Percentiles rank a stretch among this genome's conserved stretches.
These are phyloP conservation scores for Phenacoccus solenopsis DNA, from an alignment of 1,140 invertebrate species.

Conservation along the genomic window DNA sequence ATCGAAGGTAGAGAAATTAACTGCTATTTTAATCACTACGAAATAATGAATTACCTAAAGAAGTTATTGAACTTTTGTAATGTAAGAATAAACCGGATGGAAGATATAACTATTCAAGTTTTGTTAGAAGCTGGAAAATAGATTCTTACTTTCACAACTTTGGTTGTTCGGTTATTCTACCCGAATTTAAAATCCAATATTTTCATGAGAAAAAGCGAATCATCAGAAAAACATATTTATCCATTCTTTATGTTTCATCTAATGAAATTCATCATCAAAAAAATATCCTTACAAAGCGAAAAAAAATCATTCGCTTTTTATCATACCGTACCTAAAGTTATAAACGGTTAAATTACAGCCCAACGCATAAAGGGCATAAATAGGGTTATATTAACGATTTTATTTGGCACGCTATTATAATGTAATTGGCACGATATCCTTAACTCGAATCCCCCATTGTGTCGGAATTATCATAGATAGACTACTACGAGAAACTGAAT, in stretches of 20 bases:
- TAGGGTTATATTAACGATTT: conserved; percentile 16
- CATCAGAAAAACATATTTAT: too few relatives aligned
- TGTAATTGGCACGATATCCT: conserved; percentile 12
- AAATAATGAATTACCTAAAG: too few relatives aligned
- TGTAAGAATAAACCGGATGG: too few relatives aligned
- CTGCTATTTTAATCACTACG: not conserved
- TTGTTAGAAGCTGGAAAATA: too few relatives aligned
- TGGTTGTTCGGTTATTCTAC: too few relatives aligned
- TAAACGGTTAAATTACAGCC: not conserved
- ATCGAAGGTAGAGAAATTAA: not conserved
- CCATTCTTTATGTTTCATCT: too few relatives aligned
- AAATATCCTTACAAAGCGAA: not conserved
- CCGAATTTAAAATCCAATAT: too few relatives aligned
- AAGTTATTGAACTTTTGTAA: too few relatives aligned
- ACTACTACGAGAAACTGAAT: conserved; percentile 7
- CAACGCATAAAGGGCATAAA: conserved; percentile 8
- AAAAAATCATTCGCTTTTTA: not conserved
- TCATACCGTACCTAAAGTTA: not conserved
- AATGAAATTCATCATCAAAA: too few relatives aligned
- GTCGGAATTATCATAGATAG: conserved; percentile 9
- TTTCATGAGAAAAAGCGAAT: too few relatives aligned
- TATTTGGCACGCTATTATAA: conserved; percentile 18
- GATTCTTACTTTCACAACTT: too few relatives aligned
- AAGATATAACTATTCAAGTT: too few relatives aligned
- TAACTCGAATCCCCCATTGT: conserved; percentile 13